Evolutionary conservation across 1,140 invertebrate genomes (phyloP).

Genomic region (Listronotus oregonensis): DNA sequence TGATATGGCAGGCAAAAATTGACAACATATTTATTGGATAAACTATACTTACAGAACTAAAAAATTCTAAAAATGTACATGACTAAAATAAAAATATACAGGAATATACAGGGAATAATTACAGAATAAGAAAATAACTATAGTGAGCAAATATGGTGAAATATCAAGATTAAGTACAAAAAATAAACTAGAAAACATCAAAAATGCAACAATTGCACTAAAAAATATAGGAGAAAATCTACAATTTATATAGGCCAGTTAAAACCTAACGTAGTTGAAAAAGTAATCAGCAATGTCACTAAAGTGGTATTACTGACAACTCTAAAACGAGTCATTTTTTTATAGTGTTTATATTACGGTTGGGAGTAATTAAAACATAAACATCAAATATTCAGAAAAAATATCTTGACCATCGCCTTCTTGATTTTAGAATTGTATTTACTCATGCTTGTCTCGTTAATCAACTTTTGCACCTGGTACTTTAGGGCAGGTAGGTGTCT

Average conservation of each 20-base stretch:
- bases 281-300: conserved; percentile 1
- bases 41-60: conserved; percentile 21
- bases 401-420: too few relatives aligned
- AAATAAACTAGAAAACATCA: conserved; percentile 9
- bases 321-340: too few relatives aligned
- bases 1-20: too few relatives aligned
- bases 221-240: conserved; percentile 20
- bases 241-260: conserved; percentile 22
- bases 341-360: not conserved
- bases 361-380: too few relatives aligned
- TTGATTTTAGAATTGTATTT: too few relatives aligned
- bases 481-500: too few relatives aligned
- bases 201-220: conserved; percentile 23
- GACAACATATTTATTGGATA: not conserved
- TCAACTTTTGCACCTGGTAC: too few relatives aligned
- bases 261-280: conserved; percentile 32
- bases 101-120: conserved; percentile 15
- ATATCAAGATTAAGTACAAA: conserved; percentile 32
- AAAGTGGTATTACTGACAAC: not conserved
- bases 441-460: too few relatives aligned
- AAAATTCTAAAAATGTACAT: conserved; percentile 24
- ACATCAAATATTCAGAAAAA: too few relatives aligned
- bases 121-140: conserved; percentile 10
- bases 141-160: conserved; percentile 33
- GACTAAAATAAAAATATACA: conserved; percentile 20